Conservation (phyloP, 2,113 vertebrate species). For the Amphiprion percula region DNA sequence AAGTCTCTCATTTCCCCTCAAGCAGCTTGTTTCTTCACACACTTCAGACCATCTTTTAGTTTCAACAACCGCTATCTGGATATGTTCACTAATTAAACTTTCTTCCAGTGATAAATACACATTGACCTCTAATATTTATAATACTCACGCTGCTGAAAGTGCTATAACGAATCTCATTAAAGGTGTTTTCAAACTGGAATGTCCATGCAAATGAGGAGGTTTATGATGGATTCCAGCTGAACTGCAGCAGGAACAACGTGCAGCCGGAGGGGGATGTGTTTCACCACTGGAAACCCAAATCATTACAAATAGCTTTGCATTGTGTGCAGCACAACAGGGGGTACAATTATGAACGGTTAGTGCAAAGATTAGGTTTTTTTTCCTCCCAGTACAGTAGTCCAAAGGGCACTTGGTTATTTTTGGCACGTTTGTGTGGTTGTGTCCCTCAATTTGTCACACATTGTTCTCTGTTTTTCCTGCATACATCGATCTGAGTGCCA, state of each 20-base stretch:
- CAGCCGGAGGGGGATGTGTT: neutral
- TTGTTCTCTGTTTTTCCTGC: constrained; percentile 9
- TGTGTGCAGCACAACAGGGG: neutral
- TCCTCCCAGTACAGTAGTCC: neutral
- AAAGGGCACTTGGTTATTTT: constrained; percentile 1
- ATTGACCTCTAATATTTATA: neutral
- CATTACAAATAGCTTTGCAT: neutral
- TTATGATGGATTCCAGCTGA: neutral
- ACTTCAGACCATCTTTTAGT: constrained; percentile 21
- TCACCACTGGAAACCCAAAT: constrained; percentile 7
- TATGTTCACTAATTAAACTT: neutral
- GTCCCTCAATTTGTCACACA: neutral
- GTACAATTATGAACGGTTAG: neutral
- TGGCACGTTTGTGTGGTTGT: neutral
- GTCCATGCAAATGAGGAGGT: constrained; percentile 4
- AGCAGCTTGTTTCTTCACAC: constrained; percentile 25
- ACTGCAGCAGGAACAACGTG: neutral
- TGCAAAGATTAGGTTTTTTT: neutral
- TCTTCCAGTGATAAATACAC: neutral
- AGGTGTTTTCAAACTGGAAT: neutral
- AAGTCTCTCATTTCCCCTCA: neutral
- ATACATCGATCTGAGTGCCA: constrained; percentile 20
- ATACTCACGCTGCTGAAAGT: neutral
- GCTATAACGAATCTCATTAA: neutral
- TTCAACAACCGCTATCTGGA: neutral